Evolutionary conservation across 2,888 invertebrate species (phyloP).

Genomic region (Proisotoma minuta): DNA sequence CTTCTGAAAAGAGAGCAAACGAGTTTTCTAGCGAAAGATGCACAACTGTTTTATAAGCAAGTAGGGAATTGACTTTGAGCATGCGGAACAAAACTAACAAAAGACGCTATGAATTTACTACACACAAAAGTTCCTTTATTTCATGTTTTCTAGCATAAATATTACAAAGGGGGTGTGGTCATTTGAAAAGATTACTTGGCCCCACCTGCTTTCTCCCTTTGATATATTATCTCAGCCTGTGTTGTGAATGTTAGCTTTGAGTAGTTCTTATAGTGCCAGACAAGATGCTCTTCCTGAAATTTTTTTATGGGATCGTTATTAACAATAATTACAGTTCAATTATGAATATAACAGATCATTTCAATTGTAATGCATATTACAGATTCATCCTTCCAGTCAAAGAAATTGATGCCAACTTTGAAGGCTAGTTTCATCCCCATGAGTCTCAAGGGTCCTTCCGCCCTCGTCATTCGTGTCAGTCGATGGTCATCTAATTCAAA

Average conservation of each 20-base stretch:
- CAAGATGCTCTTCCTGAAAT: conserved; percentile 26
- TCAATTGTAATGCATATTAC: conserved; percentile 17
- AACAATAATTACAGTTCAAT: background rate
- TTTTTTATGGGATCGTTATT: background rate
- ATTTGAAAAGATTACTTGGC: too few relatives aligned
- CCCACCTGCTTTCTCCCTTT: background rate
- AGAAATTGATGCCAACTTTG: conserved; percentile 25
- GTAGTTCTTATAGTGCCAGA: conserved; percentile 25
- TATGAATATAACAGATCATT: background rate
- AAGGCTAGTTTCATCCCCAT: conserved; percentile 29
- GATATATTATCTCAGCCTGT: background rate
- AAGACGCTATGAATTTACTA: too few relatives aligned
- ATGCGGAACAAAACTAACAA: too few relatives aligned
- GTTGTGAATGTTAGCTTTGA: conserved; percentile 3
- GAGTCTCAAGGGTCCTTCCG: conserved; percentile 23
- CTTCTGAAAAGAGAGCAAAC: too few relatives aligned
- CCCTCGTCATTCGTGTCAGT: conserved; percentile 31
- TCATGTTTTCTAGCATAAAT: too few relatives aligned
- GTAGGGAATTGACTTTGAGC: too few relatives aligned
- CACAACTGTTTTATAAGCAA: too few relatives aligned
- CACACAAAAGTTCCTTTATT: too few relatives aligned
- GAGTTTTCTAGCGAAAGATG: too few relatives aligned
- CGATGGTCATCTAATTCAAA: conserved; percentile 28
- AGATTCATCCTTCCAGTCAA: conserved; percentile 34
- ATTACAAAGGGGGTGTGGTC: too few relatives aligned